phyloP scores from a whole-genome alignment of 2,113 vertebrate species.

The Paradisaea rubra region DNA sequence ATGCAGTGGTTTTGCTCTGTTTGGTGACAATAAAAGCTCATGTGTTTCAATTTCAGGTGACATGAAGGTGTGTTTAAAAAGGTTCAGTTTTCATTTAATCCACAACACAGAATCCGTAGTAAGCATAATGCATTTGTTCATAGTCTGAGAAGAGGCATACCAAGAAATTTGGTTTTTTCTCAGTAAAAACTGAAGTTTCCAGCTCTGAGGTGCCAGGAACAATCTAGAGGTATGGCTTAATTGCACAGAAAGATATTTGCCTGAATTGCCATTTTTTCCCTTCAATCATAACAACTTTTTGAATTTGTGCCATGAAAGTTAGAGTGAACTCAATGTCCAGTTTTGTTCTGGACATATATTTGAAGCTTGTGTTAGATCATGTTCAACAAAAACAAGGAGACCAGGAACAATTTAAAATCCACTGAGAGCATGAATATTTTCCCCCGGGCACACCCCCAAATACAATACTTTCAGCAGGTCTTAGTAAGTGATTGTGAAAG shows the following conservation, averaged over 20 bases:
- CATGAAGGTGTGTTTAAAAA: background rate
- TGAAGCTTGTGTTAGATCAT: constrained; percentile 7
- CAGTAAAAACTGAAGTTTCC: background rate
- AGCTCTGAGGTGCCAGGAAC: background rate
- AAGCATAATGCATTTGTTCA: background rate
- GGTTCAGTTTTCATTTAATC: background rate
- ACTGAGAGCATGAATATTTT: background rate
- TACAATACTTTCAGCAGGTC: background rate
- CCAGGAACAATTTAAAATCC: background rate
- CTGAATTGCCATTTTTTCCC: background rate
- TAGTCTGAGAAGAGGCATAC: background rate
- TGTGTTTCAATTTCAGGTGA: background rate
- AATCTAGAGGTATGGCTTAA: background rate
- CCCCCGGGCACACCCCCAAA: background rate
- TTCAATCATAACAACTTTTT: constrained; percentile 3
- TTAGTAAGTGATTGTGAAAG: constrained; percentile 10
- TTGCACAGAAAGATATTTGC: background rate
- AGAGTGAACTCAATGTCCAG: background rate
- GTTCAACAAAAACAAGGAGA: constrained; percentile 12
- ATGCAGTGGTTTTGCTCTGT: background rate
- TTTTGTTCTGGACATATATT: constrained; percentile 3
- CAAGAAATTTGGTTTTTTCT: background rate
- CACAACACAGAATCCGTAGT: background rate
- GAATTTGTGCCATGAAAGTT: constrained; percentile 18
- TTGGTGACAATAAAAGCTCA: background rate